A percentile compares a stretch with the other conserved stretches of the same genome.
phyloP scores from a whole-genome alignment of 1,140 invertebrate genomes.

The Brachionus manjavacas region DNA sequence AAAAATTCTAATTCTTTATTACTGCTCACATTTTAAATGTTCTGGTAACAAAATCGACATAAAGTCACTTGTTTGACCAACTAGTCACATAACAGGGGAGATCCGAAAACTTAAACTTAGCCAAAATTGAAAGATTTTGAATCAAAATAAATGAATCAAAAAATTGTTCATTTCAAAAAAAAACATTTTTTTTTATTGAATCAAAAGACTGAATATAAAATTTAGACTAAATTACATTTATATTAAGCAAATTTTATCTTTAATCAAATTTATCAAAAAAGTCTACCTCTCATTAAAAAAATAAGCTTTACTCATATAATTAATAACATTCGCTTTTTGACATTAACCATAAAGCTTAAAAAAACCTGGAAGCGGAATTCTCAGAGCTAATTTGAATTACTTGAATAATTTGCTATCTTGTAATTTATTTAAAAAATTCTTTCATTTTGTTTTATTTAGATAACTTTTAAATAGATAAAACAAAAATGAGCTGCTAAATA shows the following conservation, averaged over 20 bases:
- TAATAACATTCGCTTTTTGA: neutral
- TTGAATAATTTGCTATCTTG: neutral
- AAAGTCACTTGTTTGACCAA: too few species aligned
- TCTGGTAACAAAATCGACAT: too few species aligned
- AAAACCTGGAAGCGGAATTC: neutral
- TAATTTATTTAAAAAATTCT: neutral
- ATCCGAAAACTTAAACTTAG: too few species aligned
- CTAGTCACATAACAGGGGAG: too few species aligned
- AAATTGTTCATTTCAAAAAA: neutral
- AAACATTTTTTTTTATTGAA: neutral
- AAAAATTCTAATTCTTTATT: too few species aligned
- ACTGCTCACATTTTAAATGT: too few species aligned
- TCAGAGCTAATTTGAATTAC: neutral
- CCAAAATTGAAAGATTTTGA: too few species aligned
- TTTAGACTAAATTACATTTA: neutral
- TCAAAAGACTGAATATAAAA: too few species aligned
- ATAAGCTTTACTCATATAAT: neutral
- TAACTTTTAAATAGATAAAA: neutral
- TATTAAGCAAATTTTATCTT: neutral
- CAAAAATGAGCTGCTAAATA: neutral
- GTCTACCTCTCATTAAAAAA: neutral
- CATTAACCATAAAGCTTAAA: neutral
- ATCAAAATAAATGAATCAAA: too few species aligned
- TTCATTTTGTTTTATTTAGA: neutral
- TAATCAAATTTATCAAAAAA: neutral